Evolutionary conservation across 2,888 invertebrate genomes (phyloP).

Genomic region (Acheta domesticus): DNA sequence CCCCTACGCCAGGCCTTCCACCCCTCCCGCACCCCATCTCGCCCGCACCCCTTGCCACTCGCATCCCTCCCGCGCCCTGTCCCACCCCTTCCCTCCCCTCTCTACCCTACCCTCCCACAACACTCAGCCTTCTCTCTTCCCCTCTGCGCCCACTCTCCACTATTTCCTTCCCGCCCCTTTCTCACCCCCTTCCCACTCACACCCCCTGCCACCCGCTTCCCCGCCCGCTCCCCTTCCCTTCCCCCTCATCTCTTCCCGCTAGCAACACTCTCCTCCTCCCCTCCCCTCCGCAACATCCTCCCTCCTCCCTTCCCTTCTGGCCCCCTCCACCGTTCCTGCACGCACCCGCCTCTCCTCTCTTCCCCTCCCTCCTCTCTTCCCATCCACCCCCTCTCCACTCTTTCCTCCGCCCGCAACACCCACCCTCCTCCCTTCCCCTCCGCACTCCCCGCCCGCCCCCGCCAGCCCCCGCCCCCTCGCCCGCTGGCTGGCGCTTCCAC

Average conservation of each 20-base stretch:
- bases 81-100: neutral
- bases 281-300: neutral
- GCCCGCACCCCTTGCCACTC: neutral
- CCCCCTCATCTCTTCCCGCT: too few relatives aligned
- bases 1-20: neutral
- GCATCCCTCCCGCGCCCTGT: neutral
- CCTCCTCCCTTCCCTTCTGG: neutral
- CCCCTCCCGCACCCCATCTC: neutral
- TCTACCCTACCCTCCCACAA: neutral
- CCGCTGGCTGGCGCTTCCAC: too few relatives aligned
- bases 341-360: neutral
- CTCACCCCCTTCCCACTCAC: too few relatives aligned
- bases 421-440: too few relatives aligned
- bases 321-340: neutral
- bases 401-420: too few relatives aligned
- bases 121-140: neutral
- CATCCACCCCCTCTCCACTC: too few relatives aligned
- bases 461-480: too few relatives aligned
- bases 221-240: too few relatives aligned
- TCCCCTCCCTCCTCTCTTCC: too few relatives aligned
- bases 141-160: neutral
- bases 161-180: neutral
- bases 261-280: neutral
- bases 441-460: too few relatives aligned
- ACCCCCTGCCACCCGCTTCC: too few relatives aligned